phyloP scores from a whole-genome alignment of 2,888 invertebrate genomes.

The Eilema depressum region DNA sequence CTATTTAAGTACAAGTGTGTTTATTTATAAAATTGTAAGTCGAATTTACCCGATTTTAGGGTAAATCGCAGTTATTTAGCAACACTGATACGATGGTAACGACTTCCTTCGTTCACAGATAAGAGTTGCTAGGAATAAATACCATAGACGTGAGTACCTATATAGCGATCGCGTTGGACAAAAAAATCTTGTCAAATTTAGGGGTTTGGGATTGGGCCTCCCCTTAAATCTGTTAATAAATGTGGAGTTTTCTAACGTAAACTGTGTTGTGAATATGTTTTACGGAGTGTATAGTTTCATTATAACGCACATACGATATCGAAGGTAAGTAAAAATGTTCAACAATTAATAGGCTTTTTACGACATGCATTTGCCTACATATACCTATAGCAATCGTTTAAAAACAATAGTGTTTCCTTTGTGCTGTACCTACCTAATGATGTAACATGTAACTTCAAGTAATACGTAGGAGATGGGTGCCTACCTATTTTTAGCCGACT shows the following conservation, averaged over 20 bases:
- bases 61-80: not conserved
- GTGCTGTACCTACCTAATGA: too few species aligned
- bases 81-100: not conserved
- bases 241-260: not conserved
- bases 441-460: too few species aligned
- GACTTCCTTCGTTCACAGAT: not conserved
- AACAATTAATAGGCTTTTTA: not conserved
- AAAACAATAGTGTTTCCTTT: not conserved
- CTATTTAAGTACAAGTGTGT: not conserved
- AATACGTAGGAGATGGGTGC: not conserved
- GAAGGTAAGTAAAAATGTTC: not conserved
- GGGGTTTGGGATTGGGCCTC: not conserved
- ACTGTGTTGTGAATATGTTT: not conserved
- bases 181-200: not conserved
- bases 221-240: not conserved
- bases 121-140: not conserved
- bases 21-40: too few species aligned
- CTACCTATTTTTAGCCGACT: not conserved
- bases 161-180: not conserved
- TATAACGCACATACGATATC: not conserved
- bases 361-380: not conserved
- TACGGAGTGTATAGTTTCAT: not conserved
- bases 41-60: not conserved
- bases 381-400: not conserved
- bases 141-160: not conserved